Evolutionary conservation across 2,888 invertebrate species (phyloP).

Genomic region (Crioceris asparagi): DNA sequence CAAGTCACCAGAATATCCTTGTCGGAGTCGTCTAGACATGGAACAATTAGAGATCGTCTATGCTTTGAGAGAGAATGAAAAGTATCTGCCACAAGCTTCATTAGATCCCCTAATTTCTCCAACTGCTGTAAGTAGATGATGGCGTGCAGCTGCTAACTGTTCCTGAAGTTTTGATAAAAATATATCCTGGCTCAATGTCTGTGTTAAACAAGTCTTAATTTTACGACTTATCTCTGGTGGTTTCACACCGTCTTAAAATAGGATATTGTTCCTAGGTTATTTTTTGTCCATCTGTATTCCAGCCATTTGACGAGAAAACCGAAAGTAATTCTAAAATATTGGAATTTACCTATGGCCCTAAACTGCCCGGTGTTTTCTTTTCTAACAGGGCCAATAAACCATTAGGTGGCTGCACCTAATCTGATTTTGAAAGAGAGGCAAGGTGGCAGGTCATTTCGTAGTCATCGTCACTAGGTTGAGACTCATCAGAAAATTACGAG

Average conservation of each 20-base stretch:
- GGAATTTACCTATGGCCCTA: slow-evolving; percentile 9
- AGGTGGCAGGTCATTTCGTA: slow-evolving; percentile 1
- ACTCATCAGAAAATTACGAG: background rate
- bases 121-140: slow-evolving; percentile 3
- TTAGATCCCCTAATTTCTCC: too few relatives aligned
- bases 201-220: slow-evolving; percentile 7
- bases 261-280: slow-evolving; percentile 6
- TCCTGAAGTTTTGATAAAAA: slow-evolving; percentile 9
- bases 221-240: slow-evolving; percentile 9
- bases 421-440: background rate
- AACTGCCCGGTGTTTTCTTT: background rate
- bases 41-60: slow-evolving; percentile 8
- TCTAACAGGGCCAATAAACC: slow-evolving; percentile 1
- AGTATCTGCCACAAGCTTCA: slow-evolving; percentile 7
- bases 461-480: slow-evolving; percentile 3
- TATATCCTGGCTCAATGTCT: slow-evolving; percentile 7
- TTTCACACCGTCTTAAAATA: slow-evolving; percentile 7
- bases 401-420: background rate
- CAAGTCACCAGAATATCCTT: slow-evolving; percentile 5
- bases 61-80: slow-evolving; percentile 8
- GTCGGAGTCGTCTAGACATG: slow-evolving; percentile 3
- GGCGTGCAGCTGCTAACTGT: slow-evolving; percentile 4
- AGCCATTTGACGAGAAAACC: slow-evolving; percentile 7
- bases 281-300: slow-evolving; percentile 7
- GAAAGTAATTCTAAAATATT: slow-evolving; percentile 9